Conservation (phyloP, 1,140 invertebrate species). For the Pseudomyrmex concolor region DNA sequence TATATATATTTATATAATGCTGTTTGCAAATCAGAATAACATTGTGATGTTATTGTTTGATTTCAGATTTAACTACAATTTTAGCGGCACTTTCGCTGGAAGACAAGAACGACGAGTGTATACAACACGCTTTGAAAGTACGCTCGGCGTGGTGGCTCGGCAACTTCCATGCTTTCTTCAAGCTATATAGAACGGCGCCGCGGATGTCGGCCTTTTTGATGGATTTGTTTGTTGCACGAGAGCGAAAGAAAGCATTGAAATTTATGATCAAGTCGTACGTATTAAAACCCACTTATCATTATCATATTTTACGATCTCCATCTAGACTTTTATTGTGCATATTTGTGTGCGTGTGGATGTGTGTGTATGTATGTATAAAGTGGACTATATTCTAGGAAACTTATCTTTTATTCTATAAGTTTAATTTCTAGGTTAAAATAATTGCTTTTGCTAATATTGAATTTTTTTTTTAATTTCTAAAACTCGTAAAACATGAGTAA, state of each 20-base stretch:
- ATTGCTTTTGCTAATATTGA: no score
- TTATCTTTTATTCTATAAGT: no score
- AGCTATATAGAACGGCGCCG: slow-evolving; percentile 94
- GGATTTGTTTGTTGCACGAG: slow-evolving; percentile 98
- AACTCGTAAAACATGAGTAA: not conserved
- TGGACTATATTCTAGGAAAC: no score
- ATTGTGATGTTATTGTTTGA: slow-evolving; percentile 5
- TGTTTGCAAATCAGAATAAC: not conserved
- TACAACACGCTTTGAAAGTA: slow-evolving; percentile 94
- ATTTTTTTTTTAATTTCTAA: not conserved
- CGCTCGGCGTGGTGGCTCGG: slow-evolving; percentile 95
- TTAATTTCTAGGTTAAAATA: no score
- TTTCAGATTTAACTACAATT: slow-evolving; percentile 96
- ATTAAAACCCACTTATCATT: slow-evolving; percentile 64
- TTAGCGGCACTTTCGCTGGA: slow-evolving; percentile 91
- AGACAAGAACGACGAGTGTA: slow-evolving; percentile 93
- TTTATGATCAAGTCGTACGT: slow-evolving; percentile 98
- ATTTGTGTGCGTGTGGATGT: no score
- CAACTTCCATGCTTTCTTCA: slow-evolving; percentile 97
- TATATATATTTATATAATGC: no score
- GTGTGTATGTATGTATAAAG: no score
- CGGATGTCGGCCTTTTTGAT: slow-evolving; percentile 98
- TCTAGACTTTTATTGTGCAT: no score
- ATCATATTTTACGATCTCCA: slow-evolving; percentile 31
- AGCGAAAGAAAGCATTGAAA: slow-evolving; percentile 95